Conservation (phyloP, 2,888 invertebrate genomes). For the Sminthurinus aureus region DNA sequence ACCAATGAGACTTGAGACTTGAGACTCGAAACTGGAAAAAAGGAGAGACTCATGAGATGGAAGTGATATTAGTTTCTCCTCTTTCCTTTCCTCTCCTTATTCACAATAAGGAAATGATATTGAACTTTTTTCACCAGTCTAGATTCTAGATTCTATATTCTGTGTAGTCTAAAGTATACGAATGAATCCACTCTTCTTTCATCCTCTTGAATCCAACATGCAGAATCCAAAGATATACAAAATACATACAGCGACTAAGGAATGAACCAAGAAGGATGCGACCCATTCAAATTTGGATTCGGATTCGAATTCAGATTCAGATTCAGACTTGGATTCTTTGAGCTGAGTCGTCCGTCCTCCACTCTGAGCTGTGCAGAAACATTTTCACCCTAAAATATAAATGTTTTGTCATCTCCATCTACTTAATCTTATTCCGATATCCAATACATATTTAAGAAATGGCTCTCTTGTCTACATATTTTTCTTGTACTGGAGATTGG, state of each 20-base stretch:
- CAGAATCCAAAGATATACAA: neutral
- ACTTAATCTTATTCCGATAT: neutral
- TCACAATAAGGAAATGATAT: conserved; percentile 38
- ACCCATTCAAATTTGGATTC: too few relatives aligned
- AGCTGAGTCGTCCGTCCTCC: neutral
- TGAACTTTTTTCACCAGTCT: conserved; percentile 36
- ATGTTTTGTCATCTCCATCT: neutral
- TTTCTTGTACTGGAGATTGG: neutral
- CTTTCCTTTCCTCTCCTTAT: neutral
- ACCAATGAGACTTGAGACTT: conserved; percentile 4
- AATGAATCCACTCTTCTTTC: conserved; percentile 13
- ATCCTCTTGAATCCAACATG: neutral
- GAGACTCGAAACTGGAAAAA: too few relatives aligned
- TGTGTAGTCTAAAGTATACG: conserved; percentile 6
- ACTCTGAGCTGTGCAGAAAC: neutral
- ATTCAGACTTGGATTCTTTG: neutral
- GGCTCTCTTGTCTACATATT: neutral
- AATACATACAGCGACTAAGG: too few relatives aligned
- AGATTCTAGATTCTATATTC: too few relatives aligned
- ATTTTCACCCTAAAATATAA: neutral
- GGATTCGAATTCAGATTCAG: conserved; percentile 3
- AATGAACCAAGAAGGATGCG: too few relatives aligned
- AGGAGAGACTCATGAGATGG: conserved; percentile 45
- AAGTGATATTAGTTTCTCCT: conserved; percentile 44
- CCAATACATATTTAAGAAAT: neutral